Evolutionary conservation across 2,113 vertebrate genomes (phyloP), one percentile per base, ranked within the genome.

Genomic region (Tinamus guttatus): DNA sequence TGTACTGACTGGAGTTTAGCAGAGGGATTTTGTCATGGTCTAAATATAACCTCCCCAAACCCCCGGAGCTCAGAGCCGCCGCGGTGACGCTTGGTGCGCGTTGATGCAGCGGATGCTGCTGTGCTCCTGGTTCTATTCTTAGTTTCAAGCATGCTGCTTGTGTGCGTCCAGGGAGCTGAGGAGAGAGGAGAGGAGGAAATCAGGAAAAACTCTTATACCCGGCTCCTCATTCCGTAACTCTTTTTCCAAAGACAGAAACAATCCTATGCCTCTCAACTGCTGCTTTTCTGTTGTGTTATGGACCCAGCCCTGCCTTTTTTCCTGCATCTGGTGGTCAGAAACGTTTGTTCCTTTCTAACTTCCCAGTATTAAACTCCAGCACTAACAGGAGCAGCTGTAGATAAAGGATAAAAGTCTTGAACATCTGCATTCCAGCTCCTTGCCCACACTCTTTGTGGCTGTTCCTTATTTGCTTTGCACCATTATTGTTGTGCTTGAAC

Each of bases 251-350:
- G 21, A 21, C 81, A 70, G 52, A 94, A 85, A 21, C n/a, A 85
- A 68, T 70, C 38, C 40, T 12, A 1, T 69, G 62, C 24, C 34
- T 89, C 43, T 74, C 49, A 51, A 7, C 34, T 88, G 59, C 34
- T 11, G 75, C 43, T 78, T 51, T 88, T 38, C 69, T 73, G 2
- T 64, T 93, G 70, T 63, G 22, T 41, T 87, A 1, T 58, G 62
- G 73, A 59, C 19, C 8, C 43, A 67, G 21, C 63, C 8, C 25
- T 88, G 49, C 75, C 75, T 41, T 92, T 90, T 95, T 95, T 96
- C 73, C 80, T 96, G 83, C 64, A 83, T 87, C 75, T 96, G 83
- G 60, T 93, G 56, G 40, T 90, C 89, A 92, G 87, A 83, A 96
- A 47, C 60, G 40, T 93, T 86, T 89, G 54, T 81, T 94, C 94